Evolutionary conservation across 2,888 invertebrate species (phyloP).

Genomic region (Scaptomyza tumidula): DNA sequence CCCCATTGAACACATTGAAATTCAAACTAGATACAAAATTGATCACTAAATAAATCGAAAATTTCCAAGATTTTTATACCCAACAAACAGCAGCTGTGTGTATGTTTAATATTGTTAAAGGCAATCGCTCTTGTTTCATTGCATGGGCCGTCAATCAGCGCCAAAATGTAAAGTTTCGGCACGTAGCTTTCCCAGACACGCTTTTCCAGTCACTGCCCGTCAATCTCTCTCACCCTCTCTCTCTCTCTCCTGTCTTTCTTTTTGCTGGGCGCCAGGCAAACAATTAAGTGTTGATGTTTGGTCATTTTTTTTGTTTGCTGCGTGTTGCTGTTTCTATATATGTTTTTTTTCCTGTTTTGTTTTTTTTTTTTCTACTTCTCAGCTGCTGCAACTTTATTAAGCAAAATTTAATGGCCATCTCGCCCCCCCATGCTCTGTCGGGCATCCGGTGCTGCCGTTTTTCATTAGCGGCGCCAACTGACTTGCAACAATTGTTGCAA

Average conservation of each 20-base stretch:
- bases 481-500: conserved; percentile 81
- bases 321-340: conserved; percentile 7
- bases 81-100: conserved; percentile 23
- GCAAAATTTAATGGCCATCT: conserved; percentile 74
- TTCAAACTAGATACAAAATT: conserved; percentile 2
- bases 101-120: conserved; percentile 7
- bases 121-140: conserved; percentile 16
- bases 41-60: conserved; percentile 14
- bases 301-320: conserved; percentile 63
- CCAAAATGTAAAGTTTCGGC: conserved; percentile 50
- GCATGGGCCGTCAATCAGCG: conserved; percentile 52
- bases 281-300: conserved; percentile 83
- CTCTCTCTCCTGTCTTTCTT: conserved; percentile 2
- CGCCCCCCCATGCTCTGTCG: conserved; percentile 1
- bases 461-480: conserved; percentile 76
- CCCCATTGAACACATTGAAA: background rate
- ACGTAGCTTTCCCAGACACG: conserved; percentile 40
- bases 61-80: background rate
- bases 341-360: background rate
- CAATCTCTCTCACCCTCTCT: conserved; percentile 4
- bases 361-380: conserved; percentile 14
- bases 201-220: conserved; percentile 22
- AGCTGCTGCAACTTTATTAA: conserved; percentile 80
- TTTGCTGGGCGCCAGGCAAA: conserved; percentile 49
- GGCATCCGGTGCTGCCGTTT: conserved; percentile 66